phyloP scores from a whole-genome alignment of 2,113 vertebrate genomes.

The Pseudonaja textilis region DNA sequence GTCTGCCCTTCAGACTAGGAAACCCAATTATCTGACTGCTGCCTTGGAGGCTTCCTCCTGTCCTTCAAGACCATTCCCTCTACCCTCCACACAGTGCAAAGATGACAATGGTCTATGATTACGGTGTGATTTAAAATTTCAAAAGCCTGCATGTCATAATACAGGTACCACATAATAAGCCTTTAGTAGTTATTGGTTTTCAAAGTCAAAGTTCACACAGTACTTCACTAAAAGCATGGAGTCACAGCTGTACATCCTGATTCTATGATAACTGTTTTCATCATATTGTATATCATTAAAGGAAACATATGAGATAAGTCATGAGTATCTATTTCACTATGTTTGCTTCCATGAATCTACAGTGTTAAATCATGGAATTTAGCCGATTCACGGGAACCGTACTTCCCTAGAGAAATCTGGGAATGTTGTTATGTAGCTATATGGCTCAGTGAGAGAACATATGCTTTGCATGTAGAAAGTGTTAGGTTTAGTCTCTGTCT shows the following conservation, averaged over 20 bases:
- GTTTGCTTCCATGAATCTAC: not conserved
- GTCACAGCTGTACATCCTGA: not conserved
- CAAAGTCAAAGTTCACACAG: not conserved
- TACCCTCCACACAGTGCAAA: not conserved
- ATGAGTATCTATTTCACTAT: not conserved
- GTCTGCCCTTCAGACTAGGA: not conserved
- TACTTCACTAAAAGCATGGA: not conserved
- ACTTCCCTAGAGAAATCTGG: not conserved
- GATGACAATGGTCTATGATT: not conserved
- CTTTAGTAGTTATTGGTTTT: not conserved
- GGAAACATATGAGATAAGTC: not conserved
- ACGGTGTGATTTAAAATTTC: not conserved
- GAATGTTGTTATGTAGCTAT: not conserved
- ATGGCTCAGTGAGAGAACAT: not conserved
- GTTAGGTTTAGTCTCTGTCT: not conserved
- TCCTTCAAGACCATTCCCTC: not conserved
- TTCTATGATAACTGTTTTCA: not conserved
- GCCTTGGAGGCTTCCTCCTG: not conserved
- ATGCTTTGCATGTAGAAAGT: not conserved
- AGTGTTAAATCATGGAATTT: not conserved
- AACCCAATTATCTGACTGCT: not conserved
- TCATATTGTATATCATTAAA: not conserved
- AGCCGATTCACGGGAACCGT: not conserved
- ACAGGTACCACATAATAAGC: not conserved
- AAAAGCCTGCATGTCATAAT: not conserved